Base-by-base conservation (phyloP, 2,113 vertebrate species). In the Salvelinus namaycush region DNA sequence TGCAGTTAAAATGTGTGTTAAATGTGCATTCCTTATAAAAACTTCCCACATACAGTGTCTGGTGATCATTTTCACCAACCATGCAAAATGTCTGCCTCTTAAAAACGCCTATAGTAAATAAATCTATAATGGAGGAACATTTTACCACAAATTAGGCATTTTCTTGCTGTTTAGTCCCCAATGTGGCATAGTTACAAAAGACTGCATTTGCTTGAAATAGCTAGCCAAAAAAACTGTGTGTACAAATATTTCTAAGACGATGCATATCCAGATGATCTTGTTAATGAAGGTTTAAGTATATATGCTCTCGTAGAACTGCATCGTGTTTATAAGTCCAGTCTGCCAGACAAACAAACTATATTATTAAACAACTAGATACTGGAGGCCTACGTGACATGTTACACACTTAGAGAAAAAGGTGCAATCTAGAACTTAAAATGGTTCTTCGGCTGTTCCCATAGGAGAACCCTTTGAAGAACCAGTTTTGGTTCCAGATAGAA, bases 21-120 rank as follows among this genome's bases (percentile, higher is more conserved):
- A 68, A 20, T 78, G 26, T 72, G 31, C 26, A 73, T 75, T 83
- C 70, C 80, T 78, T 48, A 26, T 85, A 49, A 84, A 49, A 81
- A 68, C 34, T 31, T 83, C 65, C 76, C 68, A 64, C 65, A 77
- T 68, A 67, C 60, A 22, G 74, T 77, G 77, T 74, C 86, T 88
- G 86, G 29, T 9, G 65, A 76, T 84, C 72, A 86, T 88, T 86
- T 85, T 76, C 13, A 1, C 57, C 81, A 65, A 1, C 62, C 77
- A 57, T 59, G 73, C 57, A 76, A 64, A 60, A 67, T 64, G 79
- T 81, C 74, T 80, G 76, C 68, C 14, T 64, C 76, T 79, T 79
- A 27, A 78, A 86, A 74, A 62, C 5, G 39, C 68, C 75, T 31
- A 59, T 73, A 18, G 16, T 54, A 75, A 85, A 85, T 77, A 31